These are phyloP conservation scores for Drosophila sp. DNA, from an alignment of 1,140 invertebrate genomes.

Conservation along the genomic window DNA sequence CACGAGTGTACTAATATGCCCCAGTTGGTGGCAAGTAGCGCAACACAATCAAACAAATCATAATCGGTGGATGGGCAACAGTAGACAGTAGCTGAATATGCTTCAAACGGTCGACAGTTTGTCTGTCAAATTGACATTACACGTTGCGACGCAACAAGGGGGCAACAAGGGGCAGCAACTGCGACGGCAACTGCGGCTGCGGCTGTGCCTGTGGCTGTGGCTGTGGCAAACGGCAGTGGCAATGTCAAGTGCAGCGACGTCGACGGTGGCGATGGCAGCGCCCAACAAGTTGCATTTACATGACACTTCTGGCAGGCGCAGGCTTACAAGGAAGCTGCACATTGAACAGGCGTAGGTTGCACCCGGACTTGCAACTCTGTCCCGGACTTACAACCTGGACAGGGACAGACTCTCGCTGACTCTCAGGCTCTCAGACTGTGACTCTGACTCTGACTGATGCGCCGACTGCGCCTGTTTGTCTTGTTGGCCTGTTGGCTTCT, in stretches of 20 bases:
- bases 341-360: constrained; percentile 67
- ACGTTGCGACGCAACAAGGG: constrained; percentile 52
- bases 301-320: constrained; percentile 50
- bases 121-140: constrained; percentile 84
- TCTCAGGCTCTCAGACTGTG: background rate
- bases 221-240: constrained; percentile 17
- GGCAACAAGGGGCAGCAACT: background rate
- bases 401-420: background rate
- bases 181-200: background rate
- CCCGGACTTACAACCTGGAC: constrained; percentile 10
- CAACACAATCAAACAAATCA: constrained; percentile 68
- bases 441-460: constrained; percentile 55
- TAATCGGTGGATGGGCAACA: constrained; percentile 68
- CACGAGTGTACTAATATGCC: constrained; percentile 36
- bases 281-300: constrained; percentile 79
- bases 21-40: constrained; percentile 12
- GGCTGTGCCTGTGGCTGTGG: constrained; percentile 3
- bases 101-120: constrained; percentile 83
- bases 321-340: constrained; percentile 47
- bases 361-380: constrained; percentile 26
- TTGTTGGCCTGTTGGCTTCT: constrained; percentile 69
- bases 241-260: constrained; percentile 49
- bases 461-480: constrained; percentile 52
- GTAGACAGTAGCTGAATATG: constrained; percentile 81
- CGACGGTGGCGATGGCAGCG: constrained; percentile 47